A percentile compares a stretch with the other conserved stretches of the same genome.
These are phyloP conservation scores for Ganaspis sp. DNA, from an alignment of 1,140 invertebrate species.

Conservation along the genomic window DNA sequence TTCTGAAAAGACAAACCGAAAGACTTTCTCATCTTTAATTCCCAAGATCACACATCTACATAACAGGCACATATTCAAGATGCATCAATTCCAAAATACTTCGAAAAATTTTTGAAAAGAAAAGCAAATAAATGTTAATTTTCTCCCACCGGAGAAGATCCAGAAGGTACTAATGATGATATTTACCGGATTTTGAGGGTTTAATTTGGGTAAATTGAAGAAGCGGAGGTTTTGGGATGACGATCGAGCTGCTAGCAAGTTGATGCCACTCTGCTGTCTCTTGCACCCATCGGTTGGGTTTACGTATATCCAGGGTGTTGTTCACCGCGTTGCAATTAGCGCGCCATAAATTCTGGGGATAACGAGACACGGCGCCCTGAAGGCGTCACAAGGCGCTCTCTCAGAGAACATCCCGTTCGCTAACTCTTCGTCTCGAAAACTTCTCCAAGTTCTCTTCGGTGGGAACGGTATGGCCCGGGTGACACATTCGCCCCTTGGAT, in stretches of 20 bases:
- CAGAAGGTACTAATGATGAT: no score
- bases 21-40: no score
- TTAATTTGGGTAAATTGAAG: no score
- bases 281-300: slow-evolving; percentile 40
- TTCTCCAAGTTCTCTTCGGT: slow-evolving; percentile 59
- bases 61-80: no score
- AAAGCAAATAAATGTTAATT: no score
- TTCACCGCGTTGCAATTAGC: slow-evolving; percentile 73
- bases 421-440: slow-evolving; percentile 62
- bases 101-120: no score
- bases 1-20: no score
- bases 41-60: no score
- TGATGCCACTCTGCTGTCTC: slow-evolving; percentile 32
- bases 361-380: slow-evolving; percentile 75
- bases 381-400: slow-evolving; percentile 70
- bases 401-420: slow-evolving; percentile 53
- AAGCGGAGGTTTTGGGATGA: not conserved
- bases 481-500: slow-evolving; percentile 56
- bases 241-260: not conserved
- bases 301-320: slow-evolving; percentile 58
- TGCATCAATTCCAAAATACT: no score
- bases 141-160: no score
- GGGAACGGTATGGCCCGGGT: slow-evolving; percentile 50
- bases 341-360: slow-evolving; percentile 73
- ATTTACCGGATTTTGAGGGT: no score